phyloP scores from a whole-genome alignment of 2,113 vertebrate genomes.

The Zosterops lateralis region DNA sequence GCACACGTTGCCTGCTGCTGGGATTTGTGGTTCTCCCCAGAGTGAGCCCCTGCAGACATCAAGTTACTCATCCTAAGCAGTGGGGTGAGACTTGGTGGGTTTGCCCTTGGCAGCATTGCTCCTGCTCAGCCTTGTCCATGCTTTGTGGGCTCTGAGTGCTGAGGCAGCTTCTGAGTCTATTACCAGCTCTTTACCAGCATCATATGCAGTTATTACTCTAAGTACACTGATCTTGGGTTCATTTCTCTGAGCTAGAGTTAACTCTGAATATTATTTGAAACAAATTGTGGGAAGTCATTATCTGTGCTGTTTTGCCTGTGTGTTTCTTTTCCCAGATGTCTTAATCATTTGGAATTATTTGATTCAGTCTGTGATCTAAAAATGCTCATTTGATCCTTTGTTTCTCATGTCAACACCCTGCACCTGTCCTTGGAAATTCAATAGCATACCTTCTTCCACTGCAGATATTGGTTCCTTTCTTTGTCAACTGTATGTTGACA shows the following conservation, averaged over 20 bases:
- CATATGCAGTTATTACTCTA: neutral
- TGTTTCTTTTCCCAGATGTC: neutral
- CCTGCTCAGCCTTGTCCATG: neutral
- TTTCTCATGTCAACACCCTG: neutral
- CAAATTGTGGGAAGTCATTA: neutral
- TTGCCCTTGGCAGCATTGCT: neutral
- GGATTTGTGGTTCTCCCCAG: neutral
- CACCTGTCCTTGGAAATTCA: neutral
- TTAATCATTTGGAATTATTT: neutral
- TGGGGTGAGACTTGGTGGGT: neutral
- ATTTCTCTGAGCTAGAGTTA: neutral
- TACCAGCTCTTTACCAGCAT: neutral
- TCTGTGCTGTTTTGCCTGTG: neutral
- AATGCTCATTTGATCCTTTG: neutral
- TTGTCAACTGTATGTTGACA: neutral
- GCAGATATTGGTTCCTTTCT: neutral
- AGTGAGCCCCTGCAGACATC: neutral
- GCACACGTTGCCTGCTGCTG: neutral
- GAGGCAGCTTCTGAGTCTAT: neutral
- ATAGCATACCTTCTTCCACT: neutral
- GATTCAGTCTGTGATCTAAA: neutral
- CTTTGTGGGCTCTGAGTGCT: neutral
- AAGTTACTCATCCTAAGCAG: neutral
- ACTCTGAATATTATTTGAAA: neutral
- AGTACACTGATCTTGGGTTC: neutral